phyloP scores from a whole-genome alignment of 2,888 invertebrate genomes.

The Cheilosia scutellata region DNA sequence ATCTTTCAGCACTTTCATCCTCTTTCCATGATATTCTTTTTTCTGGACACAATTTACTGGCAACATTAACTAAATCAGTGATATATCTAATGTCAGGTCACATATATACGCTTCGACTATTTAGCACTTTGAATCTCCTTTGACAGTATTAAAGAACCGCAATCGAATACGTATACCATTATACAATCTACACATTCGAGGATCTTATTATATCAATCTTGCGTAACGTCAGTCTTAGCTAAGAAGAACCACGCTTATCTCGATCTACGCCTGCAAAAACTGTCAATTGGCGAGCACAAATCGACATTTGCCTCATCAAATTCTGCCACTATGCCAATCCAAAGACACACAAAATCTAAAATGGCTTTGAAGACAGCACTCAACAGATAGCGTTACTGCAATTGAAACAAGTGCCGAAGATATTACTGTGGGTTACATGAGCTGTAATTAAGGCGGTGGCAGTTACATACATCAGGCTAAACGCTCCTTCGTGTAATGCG shows the following conservation, averaged over 20 bases:
- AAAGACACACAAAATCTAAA: constrained; percentile 35
- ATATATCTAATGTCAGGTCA: too few species aligned
- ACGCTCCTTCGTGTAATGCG: constrained; percentile 72
- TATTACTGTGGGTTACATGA: constrained; percentile 71
- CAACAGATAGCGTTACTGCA: constrained; percentile 64
- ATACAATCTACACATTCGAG: neutral
- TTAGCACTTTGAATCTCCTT: too few species aligned
- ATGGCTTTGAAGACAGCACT: constrained; percentile 49
- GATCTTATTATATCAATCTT: neutral
- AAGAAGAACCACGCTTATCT: constrained; percentile 15
- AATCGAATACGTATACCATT: neutral
- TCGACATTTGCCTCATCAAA: constrained; percentile 14
- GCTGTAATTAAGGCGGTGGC: constrained; percentile 74
- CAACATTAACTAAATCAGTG: too few species aligned
- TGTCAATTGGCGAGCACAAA: constrained; percentile 43
- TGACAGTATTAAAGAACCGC: neutral
- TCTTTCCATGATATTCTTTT: too few species aligned
- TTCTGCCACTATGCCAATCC: constrained; percentile 32
- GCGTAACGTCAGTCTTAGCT: neutral
- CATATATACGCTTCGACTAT: too few species aligned
- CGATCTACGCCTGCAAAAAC: constrained; percentile 50
- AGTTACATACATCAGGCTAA: constrained; percentile 73
- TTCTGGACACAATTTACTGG: too few species aligned
- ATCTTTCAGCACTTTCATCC: too few species aligned
- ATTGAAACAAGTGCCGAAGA: constrained; percentile 68